Evolutionary conservation across 2,113 vertebrate genomes (phyloP).

Genomic region (Odontesthes bonariensis): DNA sequence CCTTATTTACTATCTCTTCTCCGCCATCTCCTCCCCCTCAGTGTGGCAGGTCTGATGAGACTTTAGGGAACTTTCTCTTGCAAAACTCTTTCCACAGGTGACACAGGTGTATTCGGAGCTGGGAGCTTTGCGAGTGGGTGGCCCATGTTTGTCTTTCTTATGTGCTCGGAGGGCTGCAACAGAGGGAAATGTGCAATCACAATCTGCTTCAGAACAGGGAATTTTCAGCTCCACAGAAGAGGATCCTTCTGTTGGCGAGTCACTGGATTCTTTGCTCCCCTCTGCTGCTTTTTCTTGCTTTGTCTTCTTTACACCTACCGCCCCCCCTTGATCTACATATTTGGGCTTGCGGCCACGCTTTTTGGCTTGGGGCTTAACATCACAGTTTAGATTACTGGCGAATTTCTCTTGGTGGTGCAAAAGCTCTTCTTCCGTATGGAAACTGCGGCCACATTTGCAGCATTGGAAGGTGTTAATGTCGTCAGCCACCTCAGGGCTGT

Average conservation of each 20-base stretch:
- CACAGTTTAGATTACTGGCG: constrained; percentile 45
- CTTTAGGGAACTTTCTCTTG: constrained; percentile 79
- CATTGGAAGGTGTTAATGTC: constrained; percentile 75
- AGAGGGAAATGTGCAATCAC: constrained; percentile 74
- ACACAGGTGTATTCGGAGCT: constrained; percentile 78
- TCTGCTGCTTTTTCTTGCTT: constrained; percentile 42
- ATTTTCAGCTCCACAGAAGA: constrained; percentile 62
- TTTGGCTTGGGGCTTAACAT: constrained; percentile 22
- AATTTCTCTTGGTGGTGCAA: constrained; percentile 79
- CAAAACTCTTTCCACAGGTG: constrained; percentile 85
- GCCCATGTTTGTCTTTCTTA: constrained; percentile 71
- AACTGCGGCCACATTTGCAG: constrained; percentile 74
- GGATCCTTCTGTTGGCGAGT: constrained; percentile 27
- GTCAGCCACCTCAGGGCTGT: constrained; percentile 24
- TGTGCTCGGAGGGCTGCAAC: constrained; percentile 74
- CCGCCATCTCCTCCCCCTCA: constrained; percentile 55
- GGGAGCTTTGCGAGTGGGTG: constrained; percentile 55
- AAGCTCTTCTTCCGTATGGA: constrained; percentile 77
- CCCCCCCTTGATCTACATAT: constrained; percentile 3
- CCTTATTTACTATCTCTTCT: constrained; percentile 65
- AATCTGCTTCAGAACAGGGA: constrained; percentile 75
- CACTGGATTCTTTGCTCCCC: constrained; percentile 5
- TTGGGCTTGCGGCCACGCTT: constrained; percentile 71
- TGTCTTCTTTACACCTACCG: constrained; percentile 39
- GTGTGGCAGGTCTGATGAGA: constrained; percentile 80